phyloP scores from a whole-genome alignment of 2,113 vertebrate genomes.

The Corydoras maculifer region DNA sequence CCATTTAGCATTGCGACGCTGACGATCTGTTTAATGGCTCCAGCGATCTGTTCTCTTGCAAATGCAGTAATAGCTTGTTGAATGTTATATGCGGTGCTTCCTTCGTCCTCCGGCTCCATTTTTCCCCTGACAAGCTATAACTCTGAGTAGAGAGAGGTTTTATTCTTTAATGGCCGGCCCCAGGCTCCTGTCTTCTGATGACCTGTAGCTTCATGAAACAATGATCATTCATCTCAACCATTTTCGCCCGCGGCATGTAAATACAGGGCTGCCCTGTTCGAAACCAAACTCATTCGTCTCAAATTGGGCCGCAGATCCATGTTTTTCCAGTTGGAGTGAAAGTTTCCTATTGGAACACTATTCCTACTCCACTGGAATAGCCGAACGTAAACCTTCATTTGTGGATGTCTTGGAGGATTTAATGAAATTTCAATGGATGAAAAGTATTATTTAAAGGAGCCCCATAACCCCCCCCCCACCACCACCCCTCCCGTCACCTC shows the following conservation, averaged over 20 bases:
- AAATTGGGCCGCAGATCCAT: neutral
- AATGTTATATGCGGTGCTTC: slow-evolving; percentile 3
- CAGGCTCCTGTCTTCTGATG: slow-evolving; percentile 12
- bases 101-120: neutral
- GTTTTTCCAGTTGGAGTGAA: neutral
- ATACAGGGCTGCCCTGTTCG: neutral
- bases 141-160: slow-evolving; percentile 3
- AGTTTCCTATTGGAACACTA: too few relatives aligned
- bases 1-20: neutral
- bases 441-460: too few relatives aligned
- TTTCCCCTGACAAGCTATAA: neutral
- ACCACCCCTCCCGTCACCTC: too few relatives aligned
- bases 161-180: slow-evolving; percentile 22
- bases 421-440: too few relatives aligned
- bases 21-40: neutral
- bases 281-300: neutral
- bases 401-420: too few relatives aligned
- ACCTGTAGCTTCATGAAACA: slow-evolving; percentile 1
- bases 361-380: too few relatives aligned
- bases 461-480: too few relatives aligned
- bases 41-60: neutral
- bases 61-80: slow-evolving; percentile 7
- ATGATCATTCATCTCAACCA: slow-evolving; percentile 4
- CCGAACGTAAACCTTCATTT: too few relatives aligned
- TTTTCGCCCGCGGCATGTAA: slow-evolving; percentile 9